phyloP scores from a whole-genome alignment of 2,888 invertebrate species.

The Entomobrya multifasciata region DNA sequence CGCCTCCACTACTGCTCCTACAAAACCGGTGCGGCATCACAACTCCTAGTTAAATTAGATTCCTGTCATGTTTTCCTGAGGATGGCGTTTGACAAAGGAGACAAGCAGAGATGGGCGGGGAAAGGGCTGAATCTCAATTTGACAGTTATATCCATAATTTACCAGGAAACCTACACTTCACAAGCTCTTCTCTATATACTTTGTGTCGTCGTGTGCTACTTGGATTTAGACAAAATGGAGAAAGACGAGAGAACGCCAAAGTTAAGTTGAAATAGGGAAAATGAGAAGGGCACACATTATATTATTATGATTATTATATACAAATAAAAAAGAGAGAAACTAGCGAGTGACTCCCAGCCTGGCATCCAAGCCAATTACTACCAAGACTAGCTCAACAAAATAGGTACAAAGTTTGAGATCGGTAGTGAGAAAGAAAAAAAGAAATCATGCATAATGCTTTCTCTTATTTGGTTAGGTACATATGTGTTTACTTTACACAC shows the following conservation, averaged over 20 bases:
- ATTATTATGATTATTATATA: conserved; percentile 36
- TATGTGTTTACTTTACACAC: background rate
- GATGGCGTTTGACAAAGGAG: conserved; percentile 55
- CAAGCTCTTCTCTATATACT: background rate
- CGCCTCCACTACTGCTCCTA: no score
- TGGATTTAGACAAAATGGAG: conserved; percentile 19
- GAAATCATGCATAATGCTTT: background rate
- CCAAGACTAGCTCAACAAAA: background rate
- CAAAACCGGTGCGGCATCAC: background rate
- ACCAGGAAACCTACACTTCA: conserved; percentile 25
- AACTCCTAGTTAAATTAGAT: conserved; percentile 51
- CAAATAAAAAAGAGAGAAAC: background rate
- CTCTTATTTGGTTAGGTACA: conserved; percentile 10
- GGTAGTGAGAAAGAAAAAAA: background rate
- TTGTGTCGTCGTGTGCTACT: background rate
- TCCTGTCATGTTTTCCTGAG: conserved; percentile 43
- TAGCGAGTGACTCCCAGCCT: conserved; percentile 35
- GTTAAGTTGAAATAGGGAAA: no score
- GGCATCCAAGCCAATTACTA: conserved; percentile 45
- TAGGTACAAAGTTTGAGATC: background rate
- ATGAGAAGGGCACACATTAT: conserved; percentile 29
- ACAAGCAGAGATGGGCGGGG: conserved; percentile 59
- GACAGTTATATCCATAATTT: conserved; percentile 66
- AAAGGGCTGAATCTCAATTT: conserved; percentile 55
- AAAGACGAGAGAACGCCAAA: background rate